phyloP scores from a whole-genome alignment of 2,888 invertebrate genomes.

The Cosmia trapezina region DNA sequence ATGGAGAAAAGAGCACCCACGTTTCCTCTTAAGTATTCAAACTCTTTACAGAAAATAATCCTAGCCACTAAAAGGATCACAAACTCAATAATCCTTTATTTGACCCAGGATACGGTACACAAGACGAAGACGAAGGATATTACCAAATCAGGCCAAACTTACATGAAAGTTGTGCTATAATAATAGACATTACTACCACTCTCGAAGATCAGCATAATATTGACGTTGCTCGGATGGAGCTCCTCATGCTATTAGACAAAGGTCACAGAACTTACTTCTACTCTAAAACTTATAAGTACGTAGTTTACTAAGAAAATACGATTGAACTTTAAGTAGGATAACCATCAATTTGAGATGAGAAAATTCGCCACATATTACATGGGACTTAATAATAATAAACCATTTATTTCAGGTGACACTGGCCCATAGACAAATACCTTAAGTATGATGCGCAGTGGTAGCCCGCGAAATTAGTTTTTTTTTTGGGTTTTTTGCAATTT shows the following conservation, averaged over 20 bases:
- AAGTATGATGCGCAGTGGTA: no score
- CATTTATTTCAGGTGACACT: no score
- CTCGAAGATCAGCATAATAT: conserved; percentile 39
- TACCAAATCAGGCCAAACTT: background rate
- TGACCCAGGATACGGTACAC: background rate
- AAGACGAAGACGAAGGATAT: background rate
- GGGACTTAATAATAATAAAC: no score
- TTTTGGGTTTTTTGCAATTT: no score
- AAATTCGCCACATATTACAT: background rate
- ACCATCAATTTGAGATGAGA: background rate
- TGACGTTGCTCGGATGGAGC: conserved; percentile 12
- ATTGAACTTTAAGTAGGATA: conserved; percentile 5
- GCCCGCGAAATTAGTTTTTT: no score
- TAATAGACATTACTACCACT: conserved; percentile 2
- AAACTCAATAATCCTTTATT: background rate
- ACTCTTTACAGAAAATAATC: background rate
- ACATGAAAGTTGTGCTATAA: conserved; percentile 10
- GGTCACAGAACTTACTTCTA: conserved; percentile 14
- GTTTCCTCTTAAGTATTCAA: background rate
- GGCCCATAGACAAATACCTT: no score
- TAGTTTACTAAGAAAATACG: conserved; percentile 32
- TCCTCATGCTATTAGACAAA: conserved; percentile 28
- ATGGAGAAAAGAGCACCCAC: no score
- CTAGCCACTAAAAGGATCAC: background rate
- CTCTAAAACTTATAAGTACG: conserved; percentile 29